Evolutionary conservation across 2,797 vertebrate species (phyloP).

Genomic region (Tarsius wallacei): DNA sequence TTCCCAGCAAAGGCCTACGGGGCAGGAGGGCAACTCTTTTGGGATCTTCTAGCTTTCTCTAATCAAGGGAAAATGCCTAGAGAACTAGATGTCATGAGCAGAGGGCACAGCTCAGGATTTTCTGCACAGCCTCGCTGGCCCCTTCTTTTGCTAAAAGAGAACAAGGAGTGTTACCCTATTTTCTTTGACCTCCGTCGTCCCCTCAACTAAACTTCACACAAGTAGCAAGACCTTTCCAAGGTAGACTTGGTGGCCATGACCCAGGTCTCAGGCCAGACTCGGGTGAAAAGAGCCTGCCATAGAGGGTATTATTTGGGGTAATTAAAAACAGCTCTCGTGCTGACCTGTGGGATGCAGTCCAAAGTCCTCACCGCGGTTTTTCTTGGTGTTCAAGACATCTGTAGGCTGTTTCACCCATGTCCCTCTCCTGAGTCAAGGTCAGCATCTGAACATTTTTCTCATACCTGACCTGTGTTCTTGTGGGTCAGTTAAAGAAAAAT

Average conservation of each 20-base stretch:
- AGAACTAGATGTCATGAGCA: background rate
- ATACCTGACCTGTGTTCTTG: slow-evolving; percentile 61
- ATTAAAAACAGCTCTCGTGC: background rate
- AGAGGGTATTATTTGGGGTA: background rate
- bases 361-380: background rate
- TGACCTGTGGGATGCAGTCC: background rate
- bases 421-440: slow-evolving; percentile 51
- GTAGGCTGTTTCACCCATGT: background rate
- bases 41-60: background rate
- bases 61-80: background rate
- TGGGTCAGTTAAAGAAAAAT: slow-evolving; percentile 72
- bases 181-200: slow-evolving; percentile 18
- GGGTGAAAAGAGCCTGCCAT: background rate
- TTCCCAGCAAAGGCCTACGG: background rate
- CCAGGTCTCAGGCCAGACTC: background rate
- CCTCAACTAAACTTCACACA: background rate
- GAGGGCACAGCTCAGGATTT: background rate
- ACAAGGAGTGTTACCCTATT: background rate
- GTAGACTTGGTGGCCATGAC: background rate
- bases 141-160: background rate
- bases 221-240: slow-evolving; percentile 34
- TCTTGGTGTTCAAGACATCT: slow-evolving; percentile 46
- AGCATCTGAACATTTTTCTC: slow-evolving; percentile 72
- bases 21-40: background rate
- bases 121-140: background rate